Conservation (phyloP, 2,113 vertebrate species). For the Scartelaos histophorus region DNA sequence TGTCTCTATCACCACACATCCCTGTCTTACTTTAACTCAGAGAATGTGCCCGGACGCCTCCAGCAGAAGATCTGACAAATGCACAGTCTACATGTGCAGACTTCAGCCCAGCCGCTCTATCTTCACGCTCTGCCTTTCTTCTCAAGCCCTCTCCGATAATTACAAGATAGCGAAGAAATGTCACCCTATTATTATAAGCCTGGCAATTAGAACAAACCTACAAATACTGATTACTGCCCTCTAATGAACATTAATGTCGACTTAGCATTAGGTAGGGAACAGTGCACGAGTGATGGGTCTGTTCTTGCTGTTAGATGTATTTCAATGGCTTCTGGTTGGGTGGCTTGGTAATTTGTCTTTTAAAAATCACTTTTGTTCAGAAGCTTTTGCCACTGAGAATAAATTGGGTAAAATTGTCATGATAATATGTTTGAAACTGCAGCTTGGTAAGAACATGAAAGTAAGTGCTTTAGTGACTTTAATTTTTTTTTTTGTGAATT, state of each 20-base stretch:
- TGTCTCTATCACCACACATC: slow-evolving; percentile 9
- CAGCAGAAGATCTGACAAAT: slow-evolving; percentile 36
- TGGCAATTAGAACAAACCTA: slow-evolving; percentile 42
- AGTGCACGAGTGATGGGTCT: slow-evolving; percentile 36
- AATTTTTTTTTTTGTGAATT: neutral
- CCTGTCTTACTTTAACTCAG: slow-evolving; percentile 19
- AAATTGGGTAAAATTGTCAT: slow-evolving; percentile 16
- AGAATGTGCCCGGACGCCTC: slow-evolving; percentile 24
- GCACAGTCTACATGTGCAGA: slow-evolving; percentile 28
- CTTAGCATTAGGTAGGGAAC: slow-evolving; percentile 15
- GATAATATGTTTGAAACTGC: slow-evolving; percentile 5
- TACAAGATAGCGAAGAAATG: slow-evolving; percentile 29
- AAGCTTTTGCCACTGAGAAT: slow-evolving; percentile 37
- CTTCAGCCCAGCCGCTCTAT: slow-evolving; percentile 22
- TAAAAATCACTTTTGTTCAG: slow-evolving; percentile 33
- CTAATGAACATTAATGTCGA: slow-evolving; percentile 36
- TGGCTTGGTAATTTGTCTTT: slow-evolving; percentile 45
- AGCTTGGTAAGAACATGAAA: slow-evolving; percentile 18
- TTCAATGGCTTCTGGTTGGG: slow-evolving; percentile 48
- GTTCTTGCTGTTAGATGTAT: slow-evolving; percentile 41
- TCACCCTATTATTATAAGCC: slow-evolving; percentile 34
- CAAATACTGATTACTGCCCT: slow-evolving; percentile 46
- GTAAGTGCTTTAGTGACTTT: neutral
- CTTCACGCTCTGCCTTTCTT: slow-evolving; percentile 23
- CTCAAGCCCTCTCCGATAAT: slow-evolving; percentile 36